A percentile compares a stretch with the other conserved stretches of the same genome.
phyloP scores from a whole-genome alignment of 2,797 vertebrate genomes.

The Thalassophryne amazonica region DNA sequence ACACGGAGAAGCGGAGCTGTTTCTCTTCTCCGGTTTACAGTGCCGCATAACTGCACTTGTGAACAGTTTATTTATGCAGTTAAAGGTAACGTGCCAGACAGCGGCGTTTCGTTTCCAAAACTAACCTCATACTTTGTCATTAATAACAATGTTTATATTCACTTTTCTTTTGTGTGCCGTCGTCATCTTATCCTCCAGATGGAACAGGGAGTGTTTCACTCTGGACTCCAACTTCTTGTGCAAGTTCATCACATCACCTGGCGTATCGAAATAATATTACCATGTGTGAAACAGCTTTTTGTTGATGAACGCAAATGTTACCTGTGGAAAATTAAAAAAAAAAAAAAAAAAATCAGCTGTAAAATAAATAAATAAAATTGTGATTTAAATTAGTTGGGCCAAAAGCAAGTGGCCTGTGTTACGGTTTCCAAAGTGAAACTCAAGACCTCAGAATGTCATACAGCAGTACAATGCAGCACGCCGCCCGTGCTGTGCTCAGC shows the following conservation, averaged over 20 bases:
- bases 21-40: slow-evolving; percentile 23
- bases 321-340: no score
- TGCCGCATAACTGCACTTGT: slow-evolving; percentile 27
- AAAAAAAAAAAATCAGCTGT: slow-evolving; percentile 6
- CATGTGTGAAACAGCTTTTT: background rate
- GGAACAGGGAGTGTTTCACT: slow-evolving; percentile 27
- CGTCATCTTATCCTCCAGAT: slow-evolving; percentile 43
- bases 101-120: slow-evolving; percentile 9
- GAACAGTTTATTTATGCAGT: slow-evolving; percentile 60
- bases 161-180: slow-evolving; percentile 8
- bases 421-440: slow-evolving; percentile 67
- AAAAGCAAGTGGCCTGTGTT: slow-evolving; percentile 39
- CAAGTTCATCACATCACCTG: slow-evolving; percentile 40
- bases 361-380: slow-evolving; percentile 33
- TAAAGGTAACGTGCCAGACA: slow-evolving; percentile 34
- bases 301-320: slow-evolving; percentile 1
- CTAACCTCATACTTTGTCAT: slow-evolving; percentile 45
- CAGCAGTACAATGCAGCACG: slow-evolving; percentile 60
- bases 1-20: slow-evolving; percentile 10
- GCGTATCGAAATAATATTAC: slow-evolving; percentile 18
- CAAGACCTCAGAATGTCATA: slow-evolving; percentile 60
- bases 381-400: slow-evolving; percentile 45
- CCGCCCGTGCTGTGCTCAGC: slow-evolving; percentile 61
- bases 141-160: slow-evolving; percentile 42
- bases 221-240: slow-evolving; percentile 32